These are phyloP conservation scores for Clanis bilineata DNA, from an alignment of 2,888 invertebrate species.

Conservation along the genomic window DNA sequence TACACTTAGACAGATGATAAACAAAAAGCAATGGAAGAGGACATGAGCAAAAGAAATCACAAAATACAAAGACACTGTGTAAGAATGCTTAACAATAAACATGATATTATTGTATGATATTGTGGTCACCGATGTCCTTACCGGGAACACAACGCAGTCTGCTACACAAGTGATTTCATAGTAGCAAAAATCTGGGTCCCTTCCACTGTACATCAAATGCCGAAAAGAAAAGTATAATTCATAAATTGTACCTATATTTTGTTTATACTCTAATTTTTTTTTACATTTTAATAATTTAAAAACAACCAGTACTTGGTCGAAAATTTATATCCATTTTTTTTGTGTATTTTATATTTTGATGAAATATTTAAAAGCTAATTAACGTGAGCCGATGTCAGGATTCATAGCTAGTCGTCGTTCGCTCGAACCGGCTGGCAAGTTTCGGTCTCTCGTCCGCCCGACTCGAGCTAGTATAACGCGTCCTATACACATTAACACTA, in stretches of 20 bases:
- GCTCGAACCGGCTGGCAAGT: slow-evolving; percentile 75
- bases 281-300: slow-evolving; percentile 83
- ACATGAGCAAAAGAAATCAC: slow-evolving; percentile 78
- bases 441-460: slow-evolving; percentile 58
- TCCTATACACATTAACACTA: slow-evolving; percentile 77
- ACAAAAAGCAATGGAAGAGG: slow-evolving; percentile 79
- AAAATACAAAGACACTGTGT: slow-evolving; percentile 54
- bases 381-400: slow-evolving; percentile 83
- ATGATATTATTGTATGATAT: too few species aligned
- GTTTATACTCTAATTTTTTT: slow-evolving; percentile 82
- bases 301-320: slow-evolving; percentile 82
- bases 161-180: slow-evolving; percentile 52
- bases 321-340: slow-evolving; percentile 81
- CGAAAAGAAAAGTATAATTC: slow-evolving; percentile 81
- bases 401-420: slow-evolving; percentile 82
- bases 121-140: slow-evolving; percentile 28
- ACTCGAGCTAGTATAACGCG: slow-evolving; percentile 75
- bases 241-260: slow-evolving; percentile 83
- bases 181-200: slow-evolving; percentile 62
- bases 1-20: slow-evolving; percentile 76
- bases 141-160: slow-evolving; percentile 26
- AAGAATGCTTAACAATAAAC: slow-evolving; percentile 51
- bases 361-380: slow-evolving; percentile 83
- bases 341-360: slow-evolving; percentile 83
- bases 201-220: slow-evolving; percentile 76